A percentile compares a stretch with the other conserved stretches of the same genome.
Evolutionary conservation across 2,888 invertebrate species (phyloP).

Genomic region (Polyommatus iphigenia): DNA sequence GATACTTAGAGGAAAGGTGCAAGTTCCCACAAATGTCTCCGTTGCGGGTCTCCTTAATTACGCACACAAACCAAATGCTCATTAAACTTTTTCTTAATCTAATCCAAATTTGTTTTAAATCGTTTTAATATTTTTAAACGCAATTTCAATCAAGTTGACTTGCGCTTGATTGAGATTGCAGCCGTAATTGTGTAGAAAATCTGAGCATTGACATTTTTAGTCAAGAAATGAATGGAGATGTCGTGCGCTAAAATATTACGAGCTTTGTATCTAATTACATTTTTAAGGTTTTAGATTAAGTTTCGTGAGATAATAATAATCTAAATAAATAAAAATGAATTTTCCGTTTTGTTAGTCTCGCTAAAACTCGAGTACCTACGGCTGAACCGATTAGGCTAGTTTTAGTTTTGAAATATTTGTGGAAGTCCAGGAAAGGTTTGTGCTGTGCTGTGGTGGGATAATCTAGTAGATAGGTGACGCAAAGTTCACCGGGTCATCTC

Average conservation of each 20-base stretch:
- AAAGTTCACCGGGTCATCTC: too few relatives aligned
- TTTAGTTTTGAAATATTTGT: too few relatives aligned
- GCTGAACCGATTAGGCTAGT: too few relatives aligned
- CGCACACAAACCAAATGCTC: background rate
- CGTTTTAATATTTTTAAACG: constrained; percentile 32
- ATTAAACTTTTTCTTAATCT: constrained; percentile 27
- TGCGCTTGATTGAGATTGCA: constrained; percentile 34
- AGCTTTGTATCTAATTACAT: too few relatives aligned
- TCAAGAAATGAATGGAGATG: constrained; percentile 24
- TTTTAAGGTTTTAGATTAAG: too few relatives aligned
- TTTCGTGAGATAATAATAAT: too few relatives aligned
- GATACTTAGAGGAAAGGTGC: constrained; percentile 47
- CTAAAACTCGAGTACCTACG: too few relatives aligned
- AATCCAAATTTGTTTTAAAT: constrained; percentile 30
- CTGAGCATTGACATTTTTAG: constrained; percentile 34
- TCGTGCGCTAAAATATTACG: background rate
- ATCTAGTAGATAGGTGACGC: too few relatives aligned
- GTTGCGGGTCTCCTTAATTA: constrained; percentile 33
- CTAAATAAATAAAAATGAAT: too few relatives aligned
- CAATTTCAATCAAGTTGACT: constrained; percentile 34
- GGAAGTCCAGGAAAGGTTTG: too few relatives aligned
- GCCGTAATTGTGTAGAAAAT: constrained; percentile 33
- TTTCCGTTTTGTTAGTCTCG: too few relatives aligned
- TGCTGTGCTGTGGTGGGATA: too few relatives aligned
- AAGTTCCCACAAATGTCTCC: constrained; percentile 31